These are phyloP conservation scores for Gastrophysa polygoni DNA, from an alignment of 2,888 invertebrate genomes.

Conservation along the genomic window DNA sequence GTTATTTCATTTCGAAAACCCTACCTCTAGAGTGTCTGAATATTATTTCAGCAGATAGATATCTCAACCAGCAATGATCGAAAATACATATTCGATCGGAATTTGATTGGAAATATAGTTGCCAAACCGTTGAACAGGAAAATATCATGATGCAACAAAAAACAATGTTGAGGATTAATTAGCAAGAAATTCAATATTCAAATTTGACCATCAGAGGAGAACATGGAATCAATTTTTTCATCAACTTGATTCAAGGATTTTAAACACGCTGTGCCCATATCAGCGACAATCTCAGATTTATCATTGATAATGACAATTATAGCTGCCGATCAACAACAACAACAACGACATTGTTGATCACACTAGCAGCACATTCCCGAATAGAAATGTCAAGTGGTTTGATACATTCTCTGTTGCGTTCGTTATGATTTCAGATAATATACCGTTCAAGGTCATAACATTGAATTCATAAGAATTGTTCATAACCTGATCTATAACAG, in stretches of 20 bases:
- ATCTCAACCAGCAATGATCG: no score
- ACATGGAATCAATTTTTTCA: constrained; percentile 32
- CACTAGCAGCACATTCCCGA: constrained; percentile 22
- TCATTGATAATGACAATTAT: constrained; percentile 38
- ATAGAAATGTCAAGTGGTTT: constrained; percentile 24
- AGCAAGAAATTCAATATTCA: no score
- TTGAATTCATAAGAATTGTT: no score
- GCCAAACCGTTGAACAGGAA: no score
- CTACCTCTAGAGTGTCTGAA: no score
- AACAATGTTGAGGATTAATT: no score
- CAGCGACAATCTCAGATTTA: constrained; percentile 36
- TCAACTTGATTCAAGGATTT: constrained; percentile 18
- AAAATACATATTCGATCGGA: no score
- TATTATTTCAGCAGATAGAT: no score
- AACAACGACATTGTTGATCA: constrained; percentile 37
- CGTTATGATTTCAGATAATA: not conserved
- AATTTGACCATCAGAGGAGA: constrained; percentile 15
- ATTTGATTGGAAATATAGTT: no score
- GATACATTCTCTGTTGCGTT: constrained; percentile 10
- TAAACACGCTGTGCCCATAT: constrained; percentile 30
- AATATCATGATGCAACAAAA: no score
- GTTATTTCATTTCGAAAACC: no score
- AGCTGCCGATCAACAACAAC: constrained; percentile 30
- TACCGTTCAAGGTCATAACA: not conserved
- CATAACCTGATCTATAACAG: no score